Evolutionary conservation across 2,797 vertebrate genomes (phyloP).

Genomic region (Diplodus sargus): DNA sequence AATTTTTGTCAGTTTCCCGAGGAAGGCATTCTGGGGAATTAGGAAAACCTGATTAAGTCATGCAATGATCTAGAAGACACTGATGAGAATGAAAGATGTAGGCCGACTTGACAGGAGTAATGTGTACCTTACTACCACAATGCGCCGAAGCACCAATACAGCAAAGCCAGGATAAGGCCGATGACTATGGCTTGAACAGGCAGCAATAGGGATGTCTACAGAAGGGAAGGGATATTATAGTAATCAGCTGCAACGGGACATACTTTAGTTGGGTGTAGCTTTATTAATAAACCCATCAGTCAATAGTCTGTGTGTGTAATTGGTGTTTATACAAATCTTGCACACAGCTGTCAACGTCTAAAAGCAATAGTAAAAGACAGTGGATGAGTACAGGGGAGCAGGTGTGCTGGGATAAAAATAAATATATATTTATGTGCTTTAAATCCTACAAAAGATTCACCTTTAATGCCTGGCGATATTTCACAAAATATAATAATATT

Average conservation of each 20-base stretch:
- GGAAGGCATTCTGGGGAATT: constrained; percentile 60
- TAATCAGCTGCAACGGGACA: constrained; percentile 87
- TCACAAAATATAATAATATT: constrained; percentile 14
- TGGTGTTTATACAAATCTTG: constrained; percentile 52
- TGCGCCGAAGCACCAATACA: constrained; percentile 99
- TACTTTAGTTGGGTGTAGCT: constrained; percentile 66
- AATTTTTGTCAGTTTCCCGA: constrained; percentile 28
- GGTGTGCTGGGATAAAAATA: constrained; percentile 24
- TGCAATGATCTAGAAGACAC: constrained; percentile 72
- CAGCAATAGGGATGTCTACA: constrained; percentile 97
- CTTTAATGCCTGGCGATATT: constrained; percentile 29
- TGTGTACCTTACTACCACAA: constrained; percentile 99
- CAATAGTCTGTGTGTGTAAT: constrained; percentile 52
- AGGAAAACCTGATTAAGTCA: constrained; percentile 69
- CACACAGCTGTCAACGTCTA: constrained; percentile 47
- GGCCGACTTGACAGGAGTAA: constrained; percentile 86
- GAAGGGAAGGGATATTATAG: constrained; percentile 98
- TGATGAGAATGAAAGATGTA: constrained; percentile 74
- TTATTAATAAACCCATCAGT: constrained; percentile 66
- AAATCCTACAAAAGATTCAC: constrained; percentile 46
- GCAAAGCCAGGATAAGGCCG: constrained; percentile 99
- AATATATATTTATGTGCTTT: constrained; percentile 2
- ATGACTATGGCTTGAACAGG: constrained; percentile 99
- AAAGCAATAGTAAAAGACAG: constrained; percentile 48
- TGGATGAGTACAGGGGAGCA: constrained; percentile 51